Evolutionary conservation across 2,888 invertebrate species (phyloP).

Genomic region (Amphipyra tragopoginis): DNA sequence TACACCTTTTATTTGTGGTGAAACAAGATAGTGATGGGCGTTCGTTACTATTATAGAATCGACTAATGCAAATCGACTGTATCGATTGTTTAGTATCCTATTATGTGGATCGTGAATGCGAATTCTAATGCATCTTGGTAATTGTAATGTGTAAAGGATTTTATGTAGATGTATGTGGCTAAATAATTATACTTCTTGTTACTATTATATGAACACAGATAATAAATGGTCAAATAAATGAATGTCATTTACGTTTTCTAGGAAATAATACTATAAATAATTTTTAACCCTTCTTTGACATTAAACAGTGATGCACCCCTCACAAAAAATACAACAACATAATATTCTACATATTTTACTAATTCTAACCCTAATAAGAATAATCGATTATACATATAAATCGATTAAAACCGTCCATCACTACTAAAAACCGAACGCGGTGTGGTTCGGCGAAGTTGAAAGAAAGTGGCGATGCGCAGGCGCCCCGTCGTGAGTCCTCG

Average conservation of each 20-base stretch:
- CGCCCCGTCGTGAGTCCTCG: constrained; percentile 80
- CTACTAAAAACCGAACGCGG: constrained; percentile 54
- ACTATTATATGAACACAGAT: too few species aligned
- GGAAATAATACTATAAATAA: constrained; percentile 38
- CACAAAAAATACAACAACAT: constrained; percentile 38
- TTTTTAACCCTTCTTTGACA: constrained; percentile 28
- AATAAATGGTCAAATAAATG: background rate
- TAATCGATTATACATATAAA: constrained; percentile 61
- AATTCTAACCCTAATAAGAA: constrained; percentile 55
- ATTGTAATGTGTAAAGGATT: constrained; percentile 16
- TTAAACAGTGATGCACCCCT: constrained; percentile 12
- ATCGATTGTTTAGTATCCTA: constrained; percentile 45
- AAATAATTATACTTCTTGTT: too few species aligned
- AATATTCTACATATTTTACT: constrained; percentile 46
- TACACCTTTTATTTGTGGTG: constrained; percentile 61
- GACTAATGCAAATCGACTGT: constrained; percentile 56
- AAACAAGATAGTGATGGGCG: constrained; percentile 55
- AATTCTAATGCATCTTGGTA: constrained; percentile 13
- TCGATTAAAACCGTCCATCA: constrained; percentile 65
- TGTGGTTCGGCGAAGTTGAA: constrained; percentile 79
- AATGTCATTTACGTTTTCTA: constrained; percentile 8
- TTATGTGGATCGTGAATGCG: constrained; percentile 35
- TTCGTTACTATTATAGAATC: constrained; percentile 47
- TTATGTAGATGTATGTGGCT: too few species aligned
- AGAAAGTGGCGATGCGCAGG: constrained; percentile 78